Evolutionary conservation across 2,797 vertebrate species (phyloP), one percentile per base, ranked within the genome.

Genomic region (Menidia menidia): DNA sequence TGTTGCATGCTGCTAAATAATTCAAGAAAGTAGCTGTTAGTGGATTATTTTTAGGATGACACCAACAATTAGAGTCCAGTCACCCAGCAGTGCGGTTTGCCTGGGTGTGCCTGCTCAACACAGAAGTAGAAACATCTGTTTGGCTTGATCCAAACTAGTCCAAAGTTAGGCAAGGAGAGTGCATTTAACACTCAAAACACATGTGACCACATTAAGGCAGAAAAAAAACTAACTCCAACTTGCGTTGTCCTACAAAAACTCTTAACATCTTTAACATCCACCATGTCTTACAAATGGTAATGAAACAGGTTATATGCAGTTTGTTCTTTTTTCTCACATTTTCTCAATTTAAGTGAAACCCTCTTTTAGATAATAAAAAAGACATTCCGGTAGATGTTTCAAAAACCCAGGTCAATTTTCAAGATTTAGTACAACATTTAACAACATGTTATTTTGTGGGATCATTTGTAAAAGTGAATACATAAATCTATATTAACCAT

Each of bases 121-220:
- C 83, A 88, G 69, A 89, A 88, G 71, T 86, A 87, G 86, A 92
- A 92, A 92, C 94, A 94, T 93, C 88, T 95, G 94, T 92, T 91
- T 86, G 78, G 73, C 73, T 89, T 85, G 55, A 82, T 88, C 68
- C 80, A 88, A 81, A 83, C 73, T 62, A 30, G 42, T 69, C 82
- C 65, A 54, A 74, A 82, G 76, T 80, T 74, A 75, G 62, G 78
- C 63, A 73, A 69, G 68, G 50, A 84, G 53, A 53, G 60, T 78
- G 76, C 44, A 19, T 81, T 86, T 90, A 84, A 81, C 70, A 81
- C 73, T 77, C 60, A 75, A 76, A 25, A 76, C 69, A 82, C 77
- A 75, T 74, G 80, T 72, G 68, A 91, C 92, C 93, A 92, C 92
- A 94, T 93, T 60, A 92, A 93, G 77, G 79, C 73, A 63, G 54